Percentiles rank a stretch among this genome's conserved stretches.
Conservation (phyloP, 2,888 invertebrate genomes). For the Coenonympha arcania region DNA sequence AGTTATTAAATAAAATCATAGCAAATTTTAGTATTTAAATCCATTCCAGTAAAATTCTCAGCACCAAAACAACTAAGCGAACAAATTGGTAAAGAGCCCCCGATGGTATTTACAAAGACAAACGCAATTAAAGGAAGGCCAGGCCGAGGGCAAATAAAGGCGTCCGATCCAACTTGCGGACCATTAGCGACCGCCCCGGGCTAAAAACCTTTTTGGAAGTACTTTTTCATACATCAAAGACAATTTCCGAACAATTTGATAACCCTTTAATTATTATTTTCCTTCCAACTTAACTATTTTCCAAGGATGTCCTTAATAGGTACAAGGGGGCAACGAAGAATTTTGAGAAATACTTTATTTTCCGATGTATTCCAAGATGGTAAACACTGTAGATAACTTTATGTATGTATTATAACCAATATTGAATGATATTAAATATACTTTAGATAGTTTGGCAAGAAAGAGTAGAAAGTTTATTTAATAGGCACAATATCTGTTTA, state of each 20-base stretch:
- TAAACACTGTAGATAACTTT: too few relatives aligned
- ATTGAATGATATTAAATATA: too few relatives aligned
- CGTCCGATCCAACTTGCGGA: constrained; percentile 10
- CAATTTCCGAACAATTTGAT: constrained; percentile 5
- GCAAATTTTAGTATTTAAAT: too few relatives aligned
- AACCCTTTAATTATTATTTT: constrained; percentile 2
- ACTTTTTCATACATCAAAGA: constrained; percentile 14
- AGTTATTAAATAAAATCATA: too few relatives aligned
- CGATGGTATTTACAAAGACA: constrained; percentile 22
- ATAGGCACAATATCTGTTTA: too few relatives aligned
- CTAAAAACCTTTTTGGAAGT: not conserved
- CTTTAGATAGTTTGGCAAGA: too few relatives aligned
- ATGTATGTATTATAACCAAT: too few relatives aligned
- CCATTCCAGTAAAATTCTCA: too few relatives aligned
- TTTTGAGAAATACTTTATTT: not conserved
- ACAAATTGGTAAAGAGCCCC: constrained; percentile 9
- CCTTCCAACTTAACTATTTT: not conserved
- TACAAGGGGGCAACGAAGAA: not conserved
- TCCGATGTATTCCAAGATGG: too few relatives aligned
- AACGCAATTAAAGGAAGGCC: constrained; percentile 23
- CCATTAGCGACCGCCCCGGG: constrained; percentile 15
- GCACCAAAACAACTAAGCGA: not conserved
- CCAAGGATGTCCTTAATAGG: not conserved
- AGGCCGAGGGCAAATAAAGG: constrained; percentile 10
- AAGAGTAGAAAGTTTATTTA: too few relatives aligned